Evolutionary conservation across 2,797 vertebrate species (phyloP).

Genomic region (Sorex maritimensis): DNA sequence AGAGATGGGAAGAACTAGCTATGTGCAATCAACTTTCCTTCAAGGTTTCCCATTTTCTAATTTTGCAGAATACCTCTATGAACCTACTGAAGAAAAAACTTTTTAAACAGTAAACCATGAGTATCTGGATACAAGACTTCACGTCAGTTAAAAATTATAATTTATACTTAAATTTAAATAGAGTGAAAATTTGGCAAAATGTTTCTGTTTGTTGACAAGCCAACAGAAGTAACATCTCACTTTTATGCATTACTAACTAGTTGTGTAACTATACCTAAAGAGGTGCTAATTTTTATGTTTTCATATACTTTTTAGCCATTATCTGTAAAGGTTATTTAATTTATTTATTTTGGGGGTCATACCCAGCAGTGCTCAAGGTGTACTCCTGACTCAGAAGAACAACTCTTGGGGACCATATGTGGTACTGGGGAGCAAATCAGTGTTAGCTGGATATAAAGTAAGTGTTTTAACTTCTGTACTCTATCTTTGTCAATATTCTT

Average conservation of each 20-base stretch:
- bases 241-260: not conserved
- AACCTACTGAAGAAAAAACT: not conserved
- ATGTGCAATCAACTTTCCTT: not conserved
- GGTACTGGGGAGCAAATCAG: too few relatives aligned
- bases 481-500: not conserved
- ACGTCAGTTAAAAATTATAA: not conserved
- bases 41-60: not conserved
- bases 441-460: too few relatives aligned
- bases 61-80: not conserved
- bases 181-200: not conserved
- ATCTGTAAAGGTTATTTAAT: not conserved
- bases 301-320: conserved; percentile 12
- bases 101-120: not conserved
- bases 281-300: not conserved
- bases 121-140: not conserved
- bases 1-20: conserved; percentile 16
- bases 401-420: too few relatives aligned
- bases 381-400: too few relatives aligned
- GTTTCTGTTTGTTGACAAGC: not conserved
- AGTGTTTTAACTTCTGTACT: too few relatives aligned
- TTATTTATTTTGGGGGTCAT: too few relatives aligned
- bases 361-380: too few relatives aligned
- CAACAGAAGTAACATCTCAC: not conserved
- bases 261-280: not conserved
- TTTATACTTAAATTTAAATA: conserved; percentile 43